These are phyloP conservation scores for Spodoptera exigua DNA, from an alignment of 2,888 invertebrate genomes.

Conservation along the genomic window DNA sequence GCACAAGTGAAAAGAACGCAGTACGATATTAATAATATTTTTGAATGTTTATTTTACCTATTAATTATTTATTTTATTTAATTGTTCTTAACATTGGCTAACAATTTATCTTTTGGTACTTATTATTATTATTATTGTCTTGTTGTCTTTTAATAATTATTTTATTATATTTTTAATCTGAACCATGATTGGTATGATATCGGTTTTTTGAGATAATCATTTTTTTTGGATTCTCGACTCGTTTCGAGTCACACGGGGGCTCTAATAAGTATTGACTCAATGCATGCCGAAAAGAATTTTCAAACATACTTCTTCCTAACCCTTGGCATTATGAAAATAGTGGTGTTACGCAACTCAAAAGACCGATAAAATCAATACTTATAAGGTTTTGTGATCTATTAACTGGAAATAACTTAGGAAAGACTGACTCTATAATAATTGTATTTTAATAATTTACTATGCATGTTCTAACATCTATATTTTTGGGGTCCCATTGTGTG, in stretches of 20 bases:
- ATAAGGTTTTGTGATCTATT: conserved; percentile 37
- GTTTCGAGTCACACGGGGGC: too few species aligned
- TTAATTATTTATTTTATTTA: conserved; percentile 24
- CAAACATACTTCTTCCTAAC: too few species aligned
- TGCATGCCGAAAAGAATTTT: too few species aligned
- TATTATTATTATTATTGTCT: conserved; percentile 1
- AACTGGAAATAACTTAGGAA: conserved; percentile 37
- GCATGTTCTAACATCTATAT: conserved; percentile 48
- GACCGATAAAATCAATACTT: conserved; percentile 17
- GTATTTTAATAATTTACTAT: conserved; percentile 20
- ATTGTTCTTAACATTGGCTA: conserved; percentile 24
- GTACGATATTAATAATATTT: conserved; percentile 75
- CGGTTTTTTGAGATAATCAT: not conserved
- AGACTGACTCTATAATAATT: conserved; percentile 17
- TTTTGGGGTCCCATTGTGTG: conserved; percentile 33
- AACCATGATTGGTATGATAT: conserved; percentile 2
- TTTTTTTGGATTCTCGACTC: too few species aligned
- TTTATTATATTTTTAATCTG: not conserved
- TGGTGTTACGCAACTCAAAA: not conserved
- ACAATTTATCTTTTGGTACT: conserved; percentile 18
- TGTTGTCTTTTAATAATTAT: not conserved
- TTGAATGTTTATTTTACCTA: conserved; percentile 61
- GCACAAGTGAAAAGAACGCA: conserved; percentile 87
- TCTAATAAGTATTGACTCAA: too few species aligned
- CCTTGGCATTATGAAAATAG: too few species aligned